Conservation (phyloP, 2,113 vertebrate species). For the Eclectus roratus region DNA sequence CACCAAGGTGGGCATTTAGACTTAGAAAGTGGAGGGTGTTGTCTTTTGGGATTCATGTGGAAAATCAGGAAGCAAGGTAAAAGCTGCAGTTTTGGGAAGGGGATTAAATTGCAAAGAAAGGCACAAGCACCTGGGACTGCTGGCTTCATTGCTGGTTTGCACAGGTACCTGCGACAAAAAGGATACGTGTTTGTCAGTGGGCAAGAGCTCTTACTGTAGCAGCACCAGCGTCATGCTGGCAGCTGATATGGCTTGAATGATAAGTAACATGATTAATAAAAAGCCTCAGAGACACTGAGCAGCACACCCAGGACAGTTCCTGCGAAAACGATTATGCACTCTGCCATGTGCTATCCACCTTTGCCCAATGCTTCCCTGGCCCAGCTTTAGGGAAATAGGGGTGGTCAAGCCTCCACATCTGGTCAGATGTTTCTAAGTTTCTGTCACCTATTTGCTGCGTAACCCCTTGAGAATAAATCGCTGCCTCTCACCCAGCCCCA, state of each 20-base stretch:
- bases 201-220: not conserved
- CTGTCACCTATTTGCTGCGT: not conserved
- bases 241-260: not conserved
- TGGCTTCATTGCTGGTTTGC: not conserved
- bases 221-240: not conserved
- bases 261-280: not conserved
- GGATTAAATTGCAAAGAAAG: not conserved
- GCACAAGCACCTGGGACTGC: not conserved
- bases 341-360: not conserved
- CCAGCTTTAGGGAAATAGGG: not conserved
- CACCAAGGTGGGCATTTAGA: not conserved
- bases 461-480: not conserved
- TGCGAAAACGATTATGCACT: conserved; percentile 19
- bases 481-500: not conserved
- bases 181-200: accelerated
- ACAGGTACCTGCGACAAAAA: not conserved
- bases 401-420: not conserved
- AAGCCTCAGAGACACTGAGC: not conserved
- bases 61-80: not conserved
- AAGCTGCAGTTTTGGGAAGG: not conserved
- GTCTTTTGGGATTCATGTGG: not conserved
- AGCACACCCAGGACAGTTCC: not conserved
- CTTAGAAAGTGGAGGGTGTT: not conserved
- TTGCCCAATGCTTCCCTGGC: not conserved
- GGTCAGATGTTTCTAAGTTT: not conserved